phyloP scores from a whole-genome alignment of 1,140 invertebrate species.

The Bombus impatiens region DNA sequence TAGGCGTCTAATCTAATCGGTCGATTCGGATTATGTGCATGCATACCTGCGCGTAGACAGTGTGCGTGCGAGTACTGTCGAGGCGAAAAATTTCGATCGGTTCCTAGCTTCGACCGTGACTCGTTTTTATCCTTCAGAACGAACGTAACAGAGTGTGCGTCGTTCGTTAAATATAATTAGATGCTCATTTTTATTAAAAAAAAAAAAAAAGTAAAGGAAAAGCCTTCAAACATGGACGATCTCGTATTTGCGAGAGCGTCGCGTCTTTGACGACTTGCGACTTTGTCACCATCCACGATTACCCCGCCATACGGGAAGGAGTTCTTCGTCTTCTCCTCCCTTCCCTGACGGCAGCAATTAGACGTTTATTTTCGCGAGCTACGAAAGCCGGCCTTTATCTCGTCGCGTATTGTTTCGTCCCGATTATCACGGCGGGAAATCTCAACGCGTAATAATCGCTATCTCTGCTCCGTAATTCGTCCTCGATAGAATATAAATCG shows the following conservation, averaged over 20 bases:
- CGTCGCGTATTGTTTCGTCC: neutral
- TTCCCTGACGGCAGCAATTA: neutral
- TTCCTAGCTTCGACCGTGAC: conserved; percentile 5
- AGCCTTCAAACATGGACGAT: neutral
- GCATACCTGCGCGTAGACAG: conserved; percentile 60
- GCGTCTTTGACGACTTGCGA: neutral
- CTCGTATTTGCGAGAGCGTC: neutral
- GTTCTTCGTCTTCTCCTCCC: neutral
- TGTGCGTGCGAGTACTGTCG: conserved; percentile 13
- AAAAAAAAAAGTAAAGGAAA: neutral
- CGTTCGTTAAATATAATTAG: neutral
- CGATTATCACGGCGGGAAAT: conserved; percentile 15
- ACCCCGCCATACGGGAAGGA: neutral
- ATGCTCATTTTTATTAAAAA: neutral
- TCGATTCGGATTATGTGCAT: conserved; percentile 73
- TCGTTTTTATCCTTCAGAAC: neutral
- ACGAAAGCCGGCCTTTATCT: conserved; percentile 3
- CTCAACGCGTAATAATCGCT: conserved; percentile 14
- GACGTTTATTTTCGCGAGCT: conserved; percentile 7
- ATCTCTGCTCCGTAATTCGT: conserved; percentile 5
- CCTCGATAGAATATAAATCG: neutral
- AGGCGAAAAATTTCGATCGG: conserved; percentile 30
- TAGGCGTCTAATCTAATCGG: conserved; percentile 83
- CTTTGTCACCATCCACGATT: neutral
- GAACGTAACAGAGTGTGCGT: too few relatives aligned